Evolutionary conservation across 2,797 vertebrate genomes (phyloP).

Genomic region (Strix occidentalis): DNA sequence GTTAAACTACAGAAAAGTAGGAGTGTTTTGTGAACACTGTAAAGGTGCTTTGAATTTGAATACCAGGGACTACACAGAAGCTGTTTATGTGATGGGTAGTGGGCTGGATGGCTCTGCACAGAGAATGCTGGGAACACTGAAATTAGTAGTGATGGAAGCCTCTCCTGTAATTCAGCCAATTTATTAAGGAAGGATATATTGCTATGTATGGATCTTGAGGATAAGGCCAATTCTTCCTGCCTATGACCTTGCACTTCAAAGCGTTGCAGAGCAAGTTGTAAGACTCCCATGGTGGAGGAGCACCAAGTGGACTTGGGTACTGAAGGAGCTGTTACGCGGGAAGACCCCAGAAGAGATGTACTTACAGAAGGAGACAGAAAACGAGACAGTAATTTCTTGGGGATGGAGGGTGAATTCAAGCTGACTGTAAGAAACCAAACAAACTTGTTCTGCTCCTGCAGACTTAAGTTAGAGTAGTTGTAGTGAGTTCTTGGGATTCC

Average conservation of each 20-base stretch:
- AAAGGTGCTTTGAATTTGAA: background rate
- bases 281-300: background rate
- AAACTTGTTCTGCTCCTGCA: background rate
- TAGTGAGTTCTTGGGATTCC: background rate
- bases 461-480: accelerated
- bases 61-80: background rate
- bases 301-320: background rate
- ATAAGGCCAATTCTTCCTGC: background rate
- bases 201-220: background rate
- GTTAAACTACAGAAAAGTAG: background rate
- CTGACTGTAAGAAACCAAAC: background rate
- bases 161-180: background rate
- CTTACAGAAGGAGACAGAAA: background rate
- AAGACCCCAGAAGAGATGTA: background rate
- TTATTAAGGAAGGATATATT: background rate
- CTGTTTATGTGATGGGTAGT: accelerated
- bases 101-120: background rate
- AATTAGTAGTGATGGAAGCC: background rate
- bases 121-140: background rate
- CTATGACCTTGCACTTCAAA: background rate
- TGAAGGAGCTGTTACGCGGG: background rate
- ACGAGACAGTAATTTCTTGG: background rate
- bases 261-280: background rate
- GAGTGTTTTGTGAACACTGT: background rate
- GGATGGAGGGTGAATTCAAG: background rate